These are phyloP conservation scores for Stenodema calcarata DNA, from an alignment of 2,888 invertebrate species.

Conservation along the genomic window DNA sequence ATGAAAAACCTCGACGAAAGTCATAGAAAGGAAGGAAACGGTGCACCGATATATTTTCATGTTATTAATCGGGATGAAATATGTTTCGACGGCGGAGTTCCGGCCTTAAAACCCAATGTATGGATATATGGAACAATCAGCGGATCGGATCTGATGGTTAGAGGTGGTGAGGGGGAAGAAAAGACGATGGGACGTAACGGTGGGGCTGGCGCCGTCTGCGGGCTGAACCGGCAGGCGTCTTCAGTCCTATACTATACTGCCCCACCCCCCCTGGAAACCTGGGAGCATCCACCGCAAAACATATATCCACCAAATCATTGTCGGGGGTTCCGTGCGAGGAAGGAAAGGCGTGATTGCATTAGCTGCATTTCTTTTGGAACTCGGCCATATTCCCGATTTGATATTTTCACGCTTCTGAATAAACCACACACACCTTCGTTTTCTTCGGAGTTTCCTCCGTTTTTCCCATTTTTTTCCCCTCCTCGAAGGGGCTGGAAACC, in stretches of 20 bases:
- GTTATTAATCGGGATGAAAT: conserved; percentile 47
- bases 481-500: not conserved
- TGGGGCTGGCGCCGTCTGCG: conserved; percentile 35
- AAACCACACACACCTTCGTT: not conserved
- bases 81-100: conserved; percentile 35
- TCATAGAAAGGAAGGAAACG: conserved; percentile 24
- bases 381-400: conserved; percentile 15
- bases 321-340: not conserved
- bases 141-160: conserved; percentile 41
- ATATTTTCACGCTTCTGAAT: not conserved
- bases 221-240: not conserved
- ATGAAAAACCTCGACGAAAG: not conserved
- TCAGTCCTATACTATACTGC: not conserved
- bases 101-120: conserved; percentile 42
- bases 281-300: not conserved
- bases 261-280: not conserved
- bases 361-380: conserved; percentile 42
- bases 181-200: not conserved
- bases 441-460: not conserved
- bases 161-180: not conserved
- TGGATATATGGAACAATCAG: conserved; percentile 51
- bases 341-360: conserved; percentile 42
- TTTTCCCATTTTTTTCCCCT: not conserved
- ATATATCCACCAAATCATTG: not conserved
- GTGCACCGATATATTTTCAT: conserved; percentile 39